Evolutionary conservation across 2,888 invertebrate species (phyloP).

Genomic region (Napeogenes inachia): DNA sequence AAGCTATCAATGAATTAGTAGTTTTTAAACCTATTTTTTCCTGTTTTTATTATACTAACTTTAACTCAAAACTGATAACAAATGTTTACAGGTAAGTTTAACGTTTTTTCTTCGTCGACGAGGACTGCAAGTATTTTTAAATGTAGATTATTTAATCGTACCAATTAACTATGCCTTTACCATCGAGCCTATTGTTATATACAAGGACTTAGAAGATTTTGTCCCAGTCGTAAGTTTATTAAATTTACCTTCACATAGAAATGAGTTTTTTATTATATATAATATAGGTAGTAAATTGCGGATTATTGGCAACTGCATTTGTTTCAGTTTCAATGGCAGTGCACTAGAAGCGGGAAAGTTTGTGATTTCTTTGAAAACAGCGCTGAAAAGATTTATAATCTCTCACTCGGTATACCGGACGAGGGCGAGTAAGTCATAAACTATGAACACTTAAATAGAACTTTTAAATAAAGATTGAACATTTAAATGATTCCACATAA

Average conservation of each 20-base stretch:
- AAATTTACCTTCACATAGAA: too few relatives aligned
- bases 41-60: too few relatives aligned
- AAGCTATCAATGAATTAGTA: constrained; percentile 9
- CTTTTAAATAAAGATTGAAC: not conserved
- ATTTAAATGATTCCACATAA: not conserved
- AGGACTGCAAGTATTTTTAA: constrained; percentile 41
- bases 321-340: constrained; percentile 46
- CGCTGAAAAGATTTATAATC: constrained; percentile 1
- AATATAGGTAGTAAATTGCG: not conserved
- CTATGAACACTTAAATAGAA: not conserved
- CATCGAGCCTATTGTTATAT: constrained; percentile 38
- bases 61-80: too few relatives aligned
- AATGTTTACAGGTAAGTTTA: constrained; percentile 40
- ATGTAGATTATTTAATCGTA: constrained; percentile 40
- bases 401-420: constrained; percentile 7
- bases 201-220: constrained; percentile 38
- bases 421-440: not conserved
- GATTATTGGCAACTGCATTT: constrained; percentile 2
- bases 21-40: too few relatives aligned
- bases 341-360: constrained; percentile 31
- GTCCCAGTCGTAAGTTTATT: too few relatives aligned
- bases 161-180: constrained; percentile 37
- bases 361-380: constrained; percentile 33
- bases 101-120: constrained; percentile 41
- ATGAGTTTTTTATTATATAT: not conserved